Conservation (phyloP, 2,888 invertebrate genomes). For the Drosophila subsilvestris region DNA sequence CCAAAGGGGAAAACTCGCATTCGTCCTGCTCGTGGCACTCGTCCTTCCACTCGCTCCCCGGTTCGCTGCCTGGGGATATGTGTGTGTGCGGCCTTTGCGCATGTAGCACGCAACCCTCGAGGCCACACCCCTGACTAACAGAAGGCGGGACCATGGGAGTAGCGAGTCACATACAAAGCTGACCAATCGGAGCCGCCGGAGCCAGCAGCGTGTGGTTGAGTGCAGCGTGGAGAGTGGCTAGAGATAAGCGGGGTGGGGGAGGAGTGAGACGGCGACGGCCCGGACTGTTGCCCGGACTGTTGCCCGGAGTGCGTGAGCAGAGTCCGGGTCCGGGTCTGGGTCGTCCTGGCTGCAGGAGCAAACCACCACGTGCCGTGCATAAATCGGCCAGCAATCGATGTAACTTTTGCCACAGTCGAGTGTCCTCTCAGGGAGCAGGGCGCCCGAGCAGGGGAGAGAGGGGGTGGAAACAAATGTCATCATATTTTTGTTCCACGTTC, state of each 20-base stretch:
- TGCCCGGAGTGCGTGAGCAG: conserved; percentile 52
- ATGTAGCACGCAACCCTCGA: conserved; percentile 34
- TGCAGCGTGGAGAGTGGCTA: conserved; percentile 64
- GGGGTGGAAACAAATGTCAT: conserved; percentile 72
- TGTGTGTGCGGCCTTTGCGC: conserved; percentile 71
- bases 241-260: conserved; percentile 56
- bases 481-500: conserved; percentile 71
- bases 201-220: conserved; percentile 51
- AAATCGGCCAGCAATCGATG: conserved; percentile 77
- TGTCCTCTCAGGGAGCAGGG: not conserved
- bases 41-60: not conserved
- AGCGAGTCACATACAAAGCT: conserved; percentile 58
- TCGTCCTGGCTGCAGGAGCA: conserved; percentile 43
- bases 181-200: conserved; percentile 58
- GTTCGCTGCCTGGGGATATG: conserved; percentile 60
- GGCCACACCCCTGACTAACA: conserved; percentile 56
- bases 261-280: conserved; percentile 13
- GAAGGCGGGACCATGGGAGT: conserved; percentile 53
- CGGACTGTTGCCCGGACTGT: not conserved
- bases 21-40: not conserved
- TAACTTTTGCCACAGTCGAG: conserved; percentile 65
- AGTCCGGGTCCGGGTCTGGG: conserved; percentile 51
- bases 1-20: conserved; percentile 46
- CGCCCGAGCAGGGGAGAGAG: conserved; percentile 5
- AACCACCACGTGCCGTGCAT: conserved; percentile 81